Evolutionary conservation across 2,888 invertebrate species (phyloP).

Genomic region (Actias luna): DNA sequence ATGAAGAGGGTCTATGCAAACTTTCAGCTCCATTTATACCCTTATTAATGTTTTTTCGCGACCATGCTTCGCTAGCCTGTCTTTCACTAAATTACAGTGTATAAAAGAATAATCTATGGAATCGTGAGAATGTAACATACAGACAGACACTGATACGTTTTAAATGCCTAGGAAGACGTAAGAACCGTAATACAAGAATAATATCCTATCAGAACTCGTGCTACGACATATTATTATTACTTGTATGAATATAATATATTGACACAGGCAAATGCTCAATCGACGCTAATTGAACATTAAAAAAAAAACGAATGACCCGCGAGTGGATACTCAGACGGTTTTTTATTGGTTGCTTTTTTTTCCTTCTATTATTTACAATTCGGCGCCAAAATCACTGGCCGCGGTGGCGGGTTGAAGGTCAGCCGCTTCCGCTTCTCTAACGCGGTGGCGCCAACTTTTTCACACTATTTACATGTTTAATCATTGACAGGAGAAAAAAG

Average conservation of each 20-base stretch:
- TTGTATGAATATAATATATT: background rate
- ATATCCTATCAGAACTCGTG: background rate
- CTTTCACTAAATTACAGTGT: too few relatives aligned
- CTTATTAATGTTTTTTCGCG: too few relatives aligned
- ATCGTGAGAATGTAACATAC: too few relatives aligned
- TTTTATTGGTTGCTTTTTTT: conserved; percentile 16
- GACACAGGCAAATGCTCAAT: background rate
- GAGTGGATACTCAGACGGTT: conserved; percentile 10
- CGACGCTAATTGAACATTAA: background rate
- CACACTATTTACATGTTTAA: conserved; percentile 10
- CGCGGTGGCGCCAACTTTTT: conserved; percentile 53
- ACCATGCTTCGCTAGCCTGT: too few relatives aligned
- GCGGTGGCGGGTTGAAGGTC: conserved; percentile 41
- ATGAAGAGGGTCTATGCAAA: too few relatives aligned
- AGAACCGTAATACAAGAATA: background rate
- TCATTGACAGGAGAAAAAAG: conserved; percentile 6
- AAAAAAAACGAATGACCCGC: conserved; percentile 6
- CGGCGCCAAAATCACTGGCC: conserved; percentile 19
- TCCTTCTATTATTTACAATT: conserved; percentile 8
- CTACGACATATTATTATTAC: background rate
- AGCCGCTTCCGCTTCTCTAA: conserved; percentile 32
- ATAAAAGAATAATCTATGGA: too few relatives aligned
- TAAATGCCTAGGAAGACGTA: background rate
- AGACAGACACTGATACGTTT: too few relatives aligned
- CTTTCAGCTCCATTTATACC: too few relatives aligned